Evolutionary conservation across 2,797 vertebrate genomes (phyloP), one percentile per base, ranked within the genome.

Genomic region (Chromobotia macracanthus): DNA sequence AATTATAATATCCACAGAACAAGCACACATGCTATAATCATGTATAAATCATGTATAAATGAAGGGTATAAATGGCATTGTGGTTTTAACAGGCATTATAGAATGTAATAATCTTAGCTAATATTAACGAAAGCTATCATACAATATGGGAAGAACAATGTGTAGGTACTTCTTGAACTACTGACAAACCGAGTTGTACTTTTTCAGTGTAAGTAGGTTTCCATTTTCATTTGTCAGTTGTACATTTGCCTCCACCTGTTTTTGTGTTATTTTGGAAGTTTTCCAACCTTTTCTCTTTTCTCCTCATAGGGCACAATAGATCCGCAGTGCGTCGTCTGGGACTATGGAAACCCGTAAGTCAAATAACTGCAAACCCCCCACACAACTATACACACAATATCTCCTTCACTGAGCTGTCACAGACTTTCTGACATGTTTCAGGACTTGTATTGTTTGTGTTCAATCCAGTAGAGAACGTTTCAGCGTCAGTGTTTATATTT

Each of bases 271-370:
- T 90, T 84, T 89, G 66, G 81, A 85, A 87, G 87, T 84, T 91
- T 85, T 86, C 9, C 16, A 66, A 25, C 31, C 58, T 46, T 46
- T 31, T 28, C 18, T 80, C 23, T 82, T 55, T 28, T 65, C 25
- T 38, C 12, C 69, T 10, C 88, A 80, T 92, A 99, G 97, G 97
- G 96, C 86, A 98, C 97, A 55, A 95, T 95, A 6, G 95, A 97
- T 86, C 94, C 96, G 69, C 96, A 95, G 84, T 99, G 97, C 3
- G 95, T 96, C 86, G 95, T 96, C 89, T 98, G 97, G 97, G 96
- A 98, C 92, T 96, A 96, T 87, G 91, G 94, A 65, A 96, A 94
- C 94, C 92, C 86, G 97, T 98, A 94, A 97, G 97, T 98, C 89
- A 80, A 69, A 9, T 35, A 51, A 25, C 19, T 69, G 21, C 61